A percentile compares a stretch with the other conserved stretches of the same genome.
Conservation (phyloP, 2,797 vertebrate species). For the Zalophus californianus region DNA sequence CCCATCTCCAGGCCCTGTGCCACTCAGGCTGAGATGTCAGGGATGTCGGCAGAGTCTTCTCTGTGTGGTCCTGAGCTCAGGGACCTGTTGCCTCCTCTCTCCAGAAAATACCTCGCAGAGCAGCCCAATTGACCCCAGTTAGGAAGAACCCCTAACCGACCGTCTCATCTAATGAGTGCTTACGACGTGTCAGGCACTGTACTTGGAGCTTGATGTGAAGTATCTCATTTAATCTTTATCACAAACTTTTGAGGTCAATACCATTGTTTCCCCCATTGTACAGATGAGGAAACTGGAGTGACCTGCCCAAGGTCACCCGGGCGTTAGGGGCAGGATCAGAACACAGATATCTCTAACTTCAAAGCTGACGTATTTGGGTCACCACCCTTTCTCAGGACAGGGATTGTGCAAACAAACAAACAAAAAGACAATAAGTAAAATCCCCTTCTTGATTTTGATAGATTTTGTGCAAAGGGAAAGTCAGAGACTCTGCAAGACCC, state of each 20-base stretch:
- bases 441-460: not conserved
- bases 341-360: not conserved
- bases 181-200: too few species aligned
- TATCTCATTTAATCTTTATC: not conserved
- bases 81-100: not conserved
- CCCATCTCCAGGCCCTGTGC: not conserved
- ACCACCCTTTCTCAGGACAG: not conserved
- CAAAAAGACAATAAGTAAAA: not conserved
- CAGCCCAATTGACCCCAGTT: not conserved
- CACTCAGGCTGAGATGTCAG: not conserved
- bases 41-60: not conserved
- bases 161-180: not conserved
- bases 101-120: not conserved
- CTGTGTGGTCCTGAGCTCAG: not conserved
- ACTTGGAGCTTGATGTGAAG: not conserved
- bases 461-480: not conserved
- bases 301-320: not conserved
- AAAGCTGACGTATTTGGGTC: not conserved
- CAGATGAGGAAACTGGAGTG: not conserved
- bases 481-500: not conserved
- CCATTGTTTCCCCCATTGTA: not conserved
- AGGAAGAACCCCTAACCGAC: not conserved
- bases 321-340: slow-evolving; percentile 33
- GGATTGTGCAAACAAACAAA: not conserved
- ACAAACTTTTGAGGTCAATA: not conserved